Evolutionary conservation across 2,113 vertebrate genomes (phyloP).

Genomic region (Alligator mississippiensis): DNA sequence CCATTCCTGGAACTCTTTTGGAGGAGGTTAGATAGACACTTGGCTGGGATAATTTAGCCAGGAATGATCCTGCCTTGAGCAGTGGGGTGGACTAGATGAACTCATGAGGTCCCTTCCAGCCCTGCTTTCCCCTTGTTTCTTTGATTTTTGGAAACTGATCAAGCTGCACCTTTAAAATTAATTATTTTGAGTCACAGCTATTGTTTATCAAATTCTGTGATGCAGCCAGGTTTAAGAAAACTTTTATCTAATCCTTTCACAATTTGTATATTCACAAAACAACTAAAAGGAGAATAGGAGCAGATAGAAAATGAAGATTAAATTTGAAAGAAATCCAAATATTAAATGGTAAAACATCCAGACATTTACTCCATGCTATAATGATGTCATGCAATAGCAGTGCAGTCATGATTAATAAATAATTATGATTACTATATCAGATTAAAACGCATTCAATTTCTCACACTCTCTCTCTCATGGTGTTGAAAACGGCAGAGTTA

Average conservation of each 20-base stretch:
- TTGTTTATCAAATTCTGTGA: not conserved
- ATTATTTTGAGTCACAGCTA: not conserved
- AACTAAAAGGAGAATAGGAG: not conserved
- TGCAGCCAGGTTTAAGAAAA: not conserved
- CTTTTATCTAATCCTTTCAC: not conserved
- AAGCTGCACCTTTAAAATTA: too few species aligned
- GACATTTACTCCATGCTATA: not conserved
- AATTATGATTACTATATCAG: not conserved
- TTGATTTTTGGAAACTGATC: too few species aligned
- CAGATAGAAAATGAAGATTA: not conserved
- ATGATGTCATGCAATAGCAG: not conserved
- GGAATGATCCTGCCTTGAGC: too few species aligned
- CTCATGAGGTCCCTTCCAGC: too few species aligned
- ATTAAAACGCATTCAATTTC: not conserved
- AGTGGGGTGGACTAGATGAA: too few species aligned
- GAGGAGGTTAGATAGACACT: too few species aligned
- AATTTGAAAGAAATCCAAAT: not conserved
- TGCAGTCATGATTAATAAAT: not conserved
- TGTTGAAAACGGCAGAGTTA: not conserved
- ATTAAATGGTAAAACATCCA: not conserved
- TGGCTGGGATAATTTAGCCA: too few species aligned
- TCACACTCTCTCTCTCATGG: not conserved
- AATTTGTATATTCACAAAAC: not conserved
- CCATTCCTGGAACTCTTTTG: too few species aligned
- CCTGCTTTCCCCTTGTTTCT: too few species aligned